Percentiles rank a stretch among this genome's conserved stretches.
Conservation (phyloP, 2,797 vertebrate species). For the Chrysocyon brachyurus region DNA sequence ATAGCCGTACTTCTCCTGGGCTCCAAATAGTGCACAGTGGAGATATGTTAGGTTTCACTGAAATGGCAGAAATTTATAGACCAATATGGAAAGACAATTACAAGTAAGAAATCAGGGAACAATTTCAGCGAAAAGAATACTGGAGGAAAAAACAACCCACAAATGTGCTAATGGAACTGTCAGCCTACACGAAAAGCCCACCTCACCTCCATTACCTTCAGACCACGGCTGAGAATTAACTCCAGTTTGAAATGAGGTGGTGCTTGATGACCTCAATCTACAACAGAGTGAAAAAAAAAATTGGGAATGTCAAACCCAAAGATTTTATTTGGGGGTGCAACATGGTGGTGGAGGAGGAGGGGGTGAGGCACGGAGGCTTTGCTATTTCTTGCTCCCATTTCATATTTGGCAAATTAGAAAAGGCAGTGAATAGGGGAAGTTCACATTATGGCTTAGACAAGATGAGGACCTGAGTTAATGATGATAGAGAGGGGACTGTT, state of each 20-base stretch:
- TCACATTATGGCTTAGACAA: background rate
- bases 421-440: background rate
- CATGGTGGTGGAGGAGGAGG: too few relatives aligned
- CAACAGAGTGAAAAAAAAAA: background rate
- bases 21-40: background rate
- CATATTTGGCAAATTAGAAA: background rate
- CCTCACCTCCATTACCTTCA: background rate
- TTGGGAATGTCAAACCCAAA: background rate
- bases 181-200: background rate
- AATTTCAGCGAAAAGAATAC: background rate
- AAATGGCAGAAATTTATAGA: slow-evolving; percentile 20
- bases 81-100: background rate
- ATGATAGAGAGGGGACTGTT: background rate
- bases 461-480: background rate
- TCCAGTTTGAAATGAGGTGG: background rate
- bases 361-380: accelerated
- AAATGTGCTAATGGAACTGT: background rate
- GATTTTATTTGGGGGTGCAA: background rate
- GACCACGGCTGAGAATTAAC: background rate
- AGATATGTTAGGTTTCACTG: background rate
- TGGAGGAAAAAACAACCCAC: background rate
- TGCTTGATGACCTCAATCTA: background rate
- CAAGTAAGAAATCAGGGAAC: background rate
- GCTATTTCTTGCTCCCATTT: background rate
- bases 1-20: background rate